phyloP scores from a whole-genome alignment of 2,797 vertebrate genomes.

The Taenioides sp. region DNA sequence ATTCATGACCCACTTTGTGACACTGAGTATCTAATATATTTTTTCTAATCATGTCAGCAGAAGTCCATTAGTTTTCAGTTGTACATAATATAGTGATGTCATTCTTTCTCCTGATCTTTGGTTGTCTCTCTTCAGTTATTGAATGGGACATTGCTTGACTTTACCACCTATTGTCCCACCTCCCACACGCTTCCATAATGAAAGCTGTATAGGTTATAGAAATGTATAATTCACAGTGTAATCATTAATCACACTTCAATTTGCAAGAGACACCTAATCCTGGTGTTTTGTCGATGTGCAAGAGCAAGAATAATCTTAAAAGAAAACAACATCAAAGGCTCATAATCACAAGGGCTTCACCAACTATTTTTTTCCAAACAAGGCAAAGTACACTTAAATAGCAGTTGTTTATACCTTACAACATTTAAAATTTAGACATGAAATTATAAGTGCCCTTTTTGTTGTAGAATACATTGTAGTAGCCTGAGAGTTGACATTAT shows the following conservation, averaged over 20 bases:
- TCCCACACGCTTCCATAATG: slow-evolving; percentile 12
- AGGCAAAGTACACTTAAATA: too few relatives aligned
- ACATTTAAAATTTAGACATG: too few relatives aligned
- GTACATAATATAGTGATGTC: neutral
- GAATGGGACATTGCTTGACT: slow-evolving; percentile 10
- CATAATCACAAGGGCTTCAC: too few relatives aligned
- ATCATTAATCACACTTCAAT: neutral
- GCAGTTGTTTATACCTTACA: too few relatives aligned
- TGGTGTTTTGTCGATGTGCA: neutral
- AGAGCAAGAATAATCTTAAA: neutral
- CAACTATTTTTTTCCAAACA: too few relatives aligned
- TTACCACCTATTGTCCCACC: slow-evolving; percentile 19
- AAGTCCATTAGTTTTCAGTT: neutral
- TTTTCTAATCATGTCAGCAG: neutral
- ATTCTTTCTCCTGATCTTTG: slow-evolving; percentile 9
- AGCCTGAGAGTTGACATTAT: too few relatives aligned
- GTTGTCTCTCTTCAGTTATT: slow-evolving; percentile 49
- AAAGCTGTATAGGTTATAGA: neutral
- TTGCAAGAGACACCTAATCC: neutral
- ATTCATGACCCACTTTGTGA: too few relatives aligned
- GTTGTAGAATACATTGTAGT: too few relatives aligned
- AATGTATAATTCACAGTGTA: slow-evolving; percentile 1
- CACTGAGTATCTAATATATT: too few relatives aligned
- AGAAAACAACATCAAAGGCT: neutral
- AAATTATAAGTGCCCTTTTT: too few relatives aligned